Conservation (phyloP, 2,888 invertebrate species). For the Calameuta filiformis region DNA sequence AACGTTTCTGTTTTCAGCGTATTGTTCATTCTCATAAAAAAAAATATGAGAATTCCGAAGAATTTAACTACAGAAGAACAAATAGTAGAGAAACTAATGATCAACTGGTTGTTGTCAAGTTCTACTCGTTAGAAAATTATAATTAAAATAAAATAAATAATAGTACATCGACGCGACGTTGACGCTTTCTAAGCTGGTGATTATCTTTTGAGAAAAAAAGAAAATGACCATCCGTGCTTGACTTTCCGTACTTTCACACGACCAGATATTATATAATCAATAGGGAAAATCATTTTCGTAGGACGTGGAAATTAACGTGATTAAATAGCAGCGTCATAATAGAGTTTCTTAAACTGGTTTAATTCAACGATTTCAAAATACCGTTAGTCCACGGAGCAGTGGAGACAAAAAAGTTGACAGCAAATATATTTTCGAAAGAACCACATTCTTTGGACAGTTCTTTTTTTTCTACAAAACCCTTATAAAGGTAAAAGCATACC, state of each 20-base stretch:
- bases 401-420: not conserved
- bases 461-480: not conserved
- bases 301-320: not conserved
- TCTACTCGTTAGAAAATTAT: not conserved
- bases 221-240: not conserved
- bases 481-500: not conserved
- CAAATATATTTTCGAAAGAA: not conserved
- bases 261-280: not conserved
- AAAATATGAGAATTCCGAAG: not conserved
- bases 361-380: not conserved
- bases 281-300: not conserved
- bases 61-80: not conserved
- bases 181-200: not conserved
- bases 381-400: not conserved
- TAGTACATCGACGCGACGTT: not conserved
- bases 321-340: not conserved
- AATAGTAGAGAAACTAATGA: not conserved
- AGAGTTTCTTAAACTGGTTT: not conserved
- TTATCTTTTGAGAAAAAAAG: no score
- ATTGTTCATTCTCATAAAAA: not conserved
- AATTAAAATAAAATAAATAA: not conserved
- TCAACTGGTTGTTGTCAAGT: not conserved
- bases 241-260: not conserved
- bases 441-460: not conserved
- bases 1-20: not conserved